Evolutionary conservation across 2,888 invertebrate genomes (phyloP).

Genomic region (Drosophila mayaguana): DNA sequence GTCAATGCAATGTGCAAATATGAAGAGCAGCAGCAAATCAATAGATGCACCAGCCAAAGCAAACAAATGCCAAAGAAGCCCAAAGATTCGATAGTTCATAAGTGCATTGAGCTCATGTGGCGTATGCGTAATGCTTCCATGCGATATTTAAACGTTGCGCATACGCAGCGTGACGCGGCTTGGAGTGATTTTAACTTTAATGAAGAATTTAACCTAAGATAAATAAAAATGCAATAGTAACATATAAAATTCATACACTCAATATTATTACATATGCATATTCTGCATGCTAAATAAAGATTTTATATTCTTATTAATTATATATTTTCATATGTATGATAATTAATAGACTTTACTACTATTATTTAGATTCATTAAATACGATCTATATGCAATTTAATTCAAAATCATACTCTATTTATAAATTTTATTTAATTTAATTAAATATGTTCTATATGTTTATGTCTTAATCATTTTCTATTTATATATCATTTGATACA

Average conservation of each 20-base stretch:
- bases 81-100: neutral
- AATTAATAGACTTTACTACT: too few relatives aligned
- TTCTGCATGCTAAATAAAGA: too few relatives aligned
- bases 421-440: neutral
- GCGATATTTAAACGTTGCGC: constrained; percentile 1
- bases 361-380: too few relatives aligned
- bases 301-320: too few relatives aligned
- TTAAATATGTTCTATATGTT: neutral
- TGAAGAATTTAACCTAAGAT: too few relatives aligned
- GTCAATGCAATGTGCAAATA: constrained; percentile 66
- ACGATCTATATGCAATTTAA: too few relatives aligned
- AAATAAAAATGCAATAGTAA: too few relatives aligned
- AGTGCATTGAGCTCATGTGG: constrained; percentile 36
- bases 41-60: constrained; percentile 32
- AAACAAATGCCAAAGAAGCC: neutral
- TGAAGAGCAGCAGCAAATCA: constrained; percentile 50
- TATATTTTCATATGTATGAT: too few relatives aligned
- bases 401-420: too few relatives aligned
- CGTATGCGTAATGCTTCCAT: constrained; percentile 42
- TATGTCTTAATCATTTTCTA: neutral
- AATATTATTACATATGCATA: too few relatives aligned
- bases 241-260: too few relatives aligned
- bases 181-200: too few relatives aligned
- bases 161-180: constrained; percentile 29
- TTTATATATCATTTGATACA: neutral